Percentiles rank a stretch among this genome's conserved stretches.
phyloP scores from a whole-genome alignment of 2,888 invertebrate species.

The Margaritifera margaritifera region DNA sequence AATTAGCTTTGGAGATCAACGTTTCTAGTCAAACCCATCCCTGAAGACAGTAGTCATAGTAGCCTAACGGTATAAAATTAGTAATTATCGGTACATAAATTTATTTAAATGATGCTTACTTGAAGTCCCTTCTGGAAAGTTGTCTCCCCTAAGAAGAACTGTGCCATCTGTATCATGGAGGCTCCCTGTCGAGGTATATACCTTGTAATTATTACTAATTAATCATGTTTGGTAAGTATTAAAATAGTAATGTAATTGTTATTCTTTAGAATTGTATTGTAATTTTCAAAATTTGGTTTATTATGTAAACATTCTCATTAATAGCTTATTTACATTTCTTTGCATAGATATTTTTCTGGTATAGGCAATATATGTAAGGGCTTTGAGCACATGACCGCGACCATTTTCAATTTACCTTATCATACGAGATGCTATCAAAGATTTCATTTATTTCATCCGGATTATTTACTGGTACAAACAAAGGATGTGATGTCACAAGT shows the following conservation, averaged over 20 bases:
- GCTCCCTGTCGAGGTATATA: constrained; percentile 77
- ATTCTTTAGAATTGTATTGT: too few relatives aligned
- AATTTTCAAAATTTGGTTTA: too few relatives aligned
- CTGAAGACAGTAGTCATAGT: too few relatives aligned
- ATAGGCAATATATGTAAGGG: background rate
- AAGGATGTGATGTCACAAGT: constrained; percentile 89
- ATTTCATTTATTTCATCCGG: constrained; percentile 93
- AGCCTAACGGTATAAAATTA: too few relatives aligned
- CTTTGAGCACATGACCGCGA: background rate
- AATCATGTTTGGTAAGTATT: too few relatives aligned
- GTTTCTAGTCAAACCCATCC: too few relatives aligned
- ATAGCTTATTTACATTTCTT: too few relatives aligned
- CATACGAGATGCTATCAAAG: constrained; percentile 92
- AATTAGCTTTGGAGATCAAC: too few relatives aligned
- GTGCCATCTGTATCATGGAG: constrained; percentile 92
- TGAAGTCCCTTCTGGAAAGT: constrained; percentile 82
- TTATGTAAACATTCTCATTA: too few relatives aligned
- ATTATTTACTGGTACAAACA: constrained; percentile 87
- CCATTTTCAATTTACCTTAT: constrained; percentile 79
- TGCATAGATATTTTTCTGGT: too few relatives aligned
- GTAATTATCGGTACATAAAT: too few relatives aligned
- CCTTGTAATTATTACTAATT: background rate
- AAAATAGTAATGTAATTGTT: too few relatives aligned
- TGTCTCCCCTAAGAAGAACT: constrained; percentile 85
- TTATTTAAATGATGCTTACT: constrained; percentile 42